Evolutionary conservation across 2,888 invertebrate genomes (phyloP).

Genomic region (Lutraria lutraria): DNA sequence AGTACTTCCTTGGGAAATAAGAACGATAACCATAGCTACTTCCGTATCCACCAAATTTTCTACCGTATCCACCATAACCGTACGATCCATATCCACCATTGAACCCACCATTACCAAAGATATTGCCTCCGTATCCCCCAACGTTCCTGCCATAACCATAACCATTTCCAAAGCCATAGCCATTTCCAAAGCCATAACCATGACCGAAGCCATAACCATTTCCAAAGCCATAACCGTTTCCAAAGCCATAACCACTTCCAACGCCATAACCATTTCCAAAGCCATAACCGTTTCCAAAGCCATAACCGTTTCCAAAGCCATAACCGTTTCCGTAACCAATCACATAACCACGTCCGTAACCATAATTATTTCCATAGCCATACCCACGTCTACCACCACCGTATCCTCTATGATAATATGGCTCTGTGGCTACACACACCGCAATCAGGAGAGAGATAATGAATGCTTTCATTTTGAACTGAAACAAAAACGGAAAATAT

Average conservation of each 20-base stretch:
- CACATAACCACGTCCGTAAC: no score
- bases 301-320: no score
- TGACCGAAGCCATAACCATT: slow-evolving; percentile 11
- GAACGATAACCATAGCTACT: not conserved
- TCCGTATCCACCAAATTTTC: not conserved
- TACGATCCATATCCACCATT: slow-evolving; percentile 28
- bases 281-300: slow-evolving; percentile 12
- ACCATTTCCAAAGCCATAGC: not conserved
- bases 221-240: slow-evolving; percentile 20
- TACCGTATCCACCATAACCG: slow-evolving; percentile 19
- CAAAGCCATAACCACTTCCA: slow-evolving; percentile 14
- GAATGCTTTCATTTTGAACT: not conserved
- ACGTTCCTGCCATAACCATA: not conserved
- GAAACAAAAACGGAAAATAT: not conserved
- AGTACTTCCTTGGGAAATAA: no score
- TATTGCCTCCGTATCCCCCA: not conserved
- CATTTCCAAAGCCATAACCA: not conserved
- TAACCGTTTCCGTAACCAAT: no score
- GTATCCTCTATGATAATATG: no score
- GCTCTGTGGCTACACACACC: not conserved
- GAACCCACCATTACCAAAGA: no score
- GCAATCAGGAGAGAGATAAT: not conserved
- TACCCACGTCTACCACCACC: not conserved
- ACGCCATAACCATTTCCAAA: slow-evolving; percentile 11
- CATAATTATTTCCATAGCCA: slow-evolving; percentile 8